Percentiles rank a stretch among this genome's conserved stretches.
phyloP scores from a whole-genome alignment of 2,888 invertebrate genomes.

The Nephrocerus scutellatus region DNA sequence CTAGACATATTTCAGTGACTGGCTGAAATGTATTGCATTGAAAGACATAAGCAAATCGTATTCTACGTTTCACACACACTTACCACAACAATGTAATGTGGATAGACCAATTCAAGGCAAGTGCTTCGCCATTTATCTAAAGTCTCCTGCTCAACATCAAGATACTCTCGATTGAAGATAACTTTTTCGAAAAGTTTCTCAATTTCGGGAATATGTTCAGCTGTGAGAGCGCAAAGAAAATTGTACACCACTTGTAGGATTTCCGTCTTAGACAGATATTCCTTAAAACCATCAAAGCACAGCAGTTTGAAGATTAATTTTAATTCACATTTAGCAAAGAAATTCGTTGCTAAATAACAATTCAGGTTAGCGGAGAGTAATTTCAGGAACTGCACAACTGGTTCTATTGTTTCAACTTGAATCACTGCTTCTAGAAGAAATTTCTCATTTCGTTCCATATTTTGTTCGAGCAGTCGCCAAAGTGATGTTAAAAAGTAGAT shows the following conservation, averaged over 20 bases:
- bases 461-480: constrained; percentile 32
- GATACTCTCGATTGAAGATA: constrained; percentile 57
- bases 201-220: constrained; percentile 54
- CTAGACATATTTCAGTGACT: constrained; percentile 46
- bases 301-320: constrained; percentile 46
- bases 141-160: constrained; percentile 53
- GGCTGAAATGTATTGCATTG: constrained; percentile 24
- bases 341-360: constrained; percentile 37
- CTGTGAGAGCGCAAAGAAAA: constrained; percentile 54
- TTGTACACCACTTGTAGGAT: constrained; percentile 52
- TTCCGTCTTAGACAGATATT: constrained; percentile 30
- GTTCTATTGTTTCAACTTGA: constrained; percentile 32
- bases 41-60: background rate
- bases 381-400: constrained; percentile 32
- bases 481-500: constrained; percentile 37
- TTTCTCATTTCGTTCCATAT: constrained; percentile 20
- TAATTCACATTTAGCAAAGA: constrained; percentile 56
- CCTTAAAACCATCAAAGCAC: constrained; percentile 33
- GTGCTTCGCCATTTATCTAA: constrained; percentile 50
- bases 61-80: constrained; percentile 13
- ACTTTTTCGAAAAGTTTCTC: constrained; percentile 54
- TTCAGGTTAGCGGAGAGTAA: constrained; percentile 28
- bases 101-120: constrained; percentile 49
- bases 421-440: constrained; percentile 31
- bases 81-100: constrained; percentile 45